Conservation (phyloP, 2,113 vertebrate species). For the Megaceryle torquata region DNA sequence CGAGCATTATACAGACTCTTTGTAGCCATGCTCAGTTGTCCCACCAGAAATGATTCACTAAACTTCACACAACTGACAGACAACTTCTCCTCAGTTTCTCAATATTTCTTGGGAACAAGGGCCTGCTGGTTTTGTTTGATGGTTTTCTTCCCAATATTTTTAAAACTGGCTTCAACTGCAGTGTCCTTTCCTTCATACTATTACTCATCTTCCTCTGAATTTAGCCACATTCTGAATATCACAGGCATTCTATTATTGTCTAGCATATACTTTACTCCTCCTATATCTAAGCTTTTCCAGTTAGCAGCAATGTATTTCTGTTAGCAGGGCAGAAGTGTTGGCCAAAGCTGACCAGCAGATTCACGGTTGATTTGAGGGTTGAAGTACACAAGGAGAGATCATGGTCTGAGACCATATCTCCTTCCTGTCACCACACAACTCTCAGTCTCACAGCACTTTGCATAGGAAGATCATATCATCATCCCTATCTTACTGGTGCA, state of each 20-base stretch:
- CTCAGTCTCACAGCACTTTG: not conserved
- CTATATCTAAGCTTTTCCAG: not conserved
- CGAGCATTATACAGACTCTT: not conserved
- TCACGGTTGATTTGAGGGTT: not conserved
- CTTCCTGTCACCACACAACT: accelerated
- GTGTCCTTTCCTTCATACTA: not conserved
- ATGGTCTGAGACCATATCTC: accelerated
- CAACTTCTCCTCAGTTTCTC: not conserved
- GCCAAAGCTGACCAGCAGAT: not conserved
- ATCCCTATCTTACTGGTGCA: not conserved
- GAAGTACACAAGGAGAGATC: not conserved
- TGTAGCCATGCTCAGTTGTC: not conserved
- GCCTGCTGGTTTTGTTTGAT: not conserved
- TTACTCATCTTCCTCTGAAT: not conserved
- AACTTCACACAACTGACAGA: not conserved
- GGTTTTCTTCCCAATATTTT: not conserved
- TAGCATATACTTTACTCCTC: not conserved
- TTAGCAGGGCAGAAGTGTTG: not conserved
- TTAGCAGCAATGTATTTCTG: not conserved
- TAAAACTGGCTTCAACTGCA: not conserved
- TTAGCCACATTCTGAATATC: not conserved
- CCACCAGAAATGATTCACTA: not conserved
- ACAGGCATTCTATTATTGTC: not conserved
- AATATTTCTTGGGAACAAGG: not conserved
- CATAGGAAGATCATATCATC: not conserved